Percentiles rank a stretch among this genome's conserved stretches.
These are phyloP conservation scores for Eretmochelys imbricata DNA, from an alignment of 2,113 vertebrate species.

Conservation along the genomic window DNA sequence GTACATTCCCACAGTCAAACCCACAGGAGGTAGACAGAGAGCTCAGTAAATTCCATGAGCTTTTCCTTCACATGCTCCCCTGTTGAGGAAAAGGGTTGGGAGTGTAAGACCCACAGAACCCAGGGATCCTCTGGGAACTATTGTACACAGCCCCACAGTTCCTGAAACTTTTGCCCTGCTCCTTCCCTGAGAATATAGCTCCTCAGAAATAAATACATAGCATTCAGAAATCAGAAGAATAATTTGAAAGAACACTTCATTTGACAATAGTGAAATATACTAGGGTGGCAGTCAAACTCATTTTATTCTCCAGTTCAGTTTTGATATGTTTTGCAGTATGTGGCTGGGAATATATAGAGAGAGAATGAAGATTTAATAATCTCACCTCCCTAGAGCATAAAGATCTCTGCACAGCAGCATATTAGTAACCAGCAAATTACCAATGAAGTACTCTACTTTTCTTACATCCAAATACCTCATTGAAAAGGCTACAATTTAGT, in stretches of 20 bases:
- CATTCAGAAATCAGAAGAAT: too few species aligned
- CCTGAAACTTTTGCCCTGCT: background rate
- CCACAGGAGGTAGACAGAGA: background rate
- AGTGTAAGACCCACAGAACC: background rate
- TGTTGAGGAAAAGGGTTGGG: background rate
- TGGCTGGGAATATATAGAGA: background rate
- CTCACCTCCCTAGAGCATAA: background rate
- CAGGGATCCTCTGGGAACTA: background rate
- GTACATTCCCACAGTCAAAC: background rate
- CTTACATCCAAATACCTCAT: background rate
- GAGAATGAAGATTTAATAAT: background rate
- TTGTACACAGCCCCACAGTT: background rate
- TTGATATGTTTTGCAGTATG: background rate
- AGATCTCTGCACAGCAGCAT: constrained; percentile 2
- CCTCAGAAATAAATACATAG: background rate
- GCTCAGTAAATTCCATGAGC: background rate
- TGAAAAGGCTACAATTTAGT: background rate
- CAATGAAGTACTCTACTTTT: constrained; percentile 9
- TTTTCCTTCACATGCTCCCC: background rate
- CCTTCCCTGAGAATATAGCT: background rate
- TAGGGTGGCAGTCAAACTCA: background rate
- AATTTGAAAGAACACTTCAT: background rate
- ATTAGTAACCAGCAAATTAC: constrained; percentile 19
- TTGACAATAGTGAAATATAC: background rate
- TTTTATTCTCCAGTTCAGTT: background rate